Conservation (phyloP, 2,113 vertebrate genomes). For the Cinclus cinclus region DNA sequence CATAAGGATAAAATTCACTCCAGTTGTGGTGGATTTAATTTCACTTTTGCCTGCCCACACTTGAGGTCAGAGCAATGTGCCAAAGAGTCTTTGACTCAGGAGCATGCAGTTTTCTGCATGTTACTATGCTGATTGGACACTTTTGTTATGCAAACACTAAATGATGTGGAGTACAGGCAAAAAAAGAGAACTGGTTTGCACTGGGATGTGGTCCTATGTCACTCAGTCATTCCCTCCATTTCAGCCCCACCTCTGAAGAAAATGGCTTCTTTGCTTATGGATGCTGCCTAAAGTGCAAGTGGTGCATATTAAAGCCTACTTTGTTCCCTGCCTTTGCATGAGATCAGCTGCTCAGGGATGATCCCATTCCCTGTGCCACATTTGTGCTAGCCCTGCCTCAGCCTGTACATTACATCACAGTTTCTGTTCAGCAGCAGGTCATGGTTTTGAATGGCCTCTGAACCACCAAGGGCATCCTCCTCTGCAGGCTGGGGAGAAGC, state of each 20-base stretch:
- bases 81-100: neutral
- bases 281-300: neutral
- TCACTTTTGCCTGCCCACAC: neutral
- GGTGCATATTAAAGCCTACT: neutral
- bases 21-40: neutral
- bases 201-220: neutral
- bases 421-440: neutral
- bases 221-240: neutral
- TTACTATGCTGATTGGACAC: neutral
- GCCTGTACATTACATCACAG: neutral
- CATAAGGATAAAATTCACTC: neutral
- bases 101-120: neutral
- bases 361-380: accelerated
- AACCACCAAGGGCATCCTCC: neutral
- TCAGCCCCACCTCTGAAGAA: neutral
- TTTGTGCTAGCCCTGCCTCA: neutral
- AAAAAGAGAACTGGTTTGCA: neutral
- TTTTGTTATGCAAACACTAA: neutral
- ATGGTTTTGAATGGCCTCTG: neutral
- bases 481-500: neutral
- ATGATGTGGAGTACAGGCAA: neutral
- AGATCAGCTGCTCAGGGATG: neutral
- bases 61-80: neutral
- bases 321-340: neutral
- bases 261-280: neutral